These are phyloP conservation scores for Ophion obscuratus DNA, from an alignment of 2,888 invertebrate genomes.

Conservation along the genomic window DNA sequence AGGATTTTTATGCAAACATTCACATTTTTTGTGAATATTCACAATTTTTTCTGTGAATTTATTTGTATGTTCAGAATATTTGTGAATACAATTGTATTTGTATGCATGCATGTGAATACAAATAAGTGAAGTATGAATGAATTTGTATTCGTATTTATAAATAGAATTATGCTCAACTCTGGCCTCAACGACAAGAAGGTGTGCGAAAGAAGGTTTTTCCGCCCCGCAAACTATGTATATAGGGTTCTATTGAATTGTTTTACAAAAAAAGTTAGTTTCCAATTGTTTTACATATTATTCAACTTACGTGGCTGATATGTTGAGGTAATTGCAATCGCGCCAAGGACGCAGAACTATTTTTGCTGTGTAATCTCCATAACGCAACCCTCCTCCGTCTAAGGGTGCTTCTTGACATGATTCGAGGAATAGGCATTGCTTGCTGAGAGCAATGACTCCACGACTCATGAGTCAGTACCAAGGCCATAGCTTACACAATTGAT, in stretches of 20 bases:
- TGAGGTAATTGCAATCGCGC: neutral
- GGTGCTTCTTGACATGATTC: neutral
- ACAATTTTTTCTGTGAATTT: no score
- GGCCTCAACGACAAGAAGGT: no score
- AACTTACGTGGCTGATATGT: constrained; percentile 14
- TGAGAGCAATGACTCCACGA: neutral
- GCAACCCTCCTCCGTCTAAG: neutral
- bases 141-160: no score
- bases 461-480: neutral
- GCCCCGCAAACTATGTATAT: neutral
- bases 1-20: no score
- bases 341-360: neutral
- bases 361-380: constrained; percentile 5
- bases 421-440: neutral
- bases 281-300: constrained; percentile 5
- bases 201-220: no score
- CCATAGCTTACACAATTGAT: neutral
- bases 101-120: no score
- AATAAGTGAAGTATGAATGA: no score
- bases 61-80: no score
- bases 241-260: neutral
- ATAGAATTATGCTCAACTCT: no score
- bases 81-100: no score
- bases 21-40: no score
- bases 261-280: neutral